Conservation (phyloP, 2,797 vertebrate genomes). For the Ataeniobius toweri region DNA sequence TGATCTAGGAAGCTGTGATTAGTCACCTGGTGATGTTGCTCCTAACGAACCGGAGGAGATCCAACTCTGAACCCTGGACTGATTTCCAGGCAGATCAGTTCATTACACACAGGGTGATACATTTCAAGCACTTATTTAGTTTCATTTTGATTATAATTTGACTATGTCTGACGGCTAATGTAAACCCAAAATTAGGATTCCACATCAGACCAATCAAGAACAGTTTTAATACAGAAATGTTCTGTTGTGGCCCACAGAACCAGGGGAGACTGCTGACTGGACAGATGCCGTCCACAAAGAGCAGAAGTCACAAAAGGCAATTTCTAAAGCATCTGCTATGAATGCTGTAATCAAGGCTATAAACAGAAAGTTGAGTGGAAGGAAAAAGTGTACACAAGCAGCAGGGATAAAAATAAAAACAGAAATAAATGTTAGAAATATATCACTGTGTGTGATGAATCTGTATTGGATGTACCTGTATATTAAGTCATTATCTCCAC, state of each 20-base stretch:
- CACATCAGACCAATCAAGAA: background rate
- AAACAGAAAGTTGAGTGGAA: conserved; percentile 3
- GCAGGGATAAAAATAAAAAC: background rate
- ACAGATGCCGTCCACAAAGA: background rate
- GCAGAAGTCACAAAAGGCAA: background rate
- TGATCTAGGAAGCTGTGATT: no score
- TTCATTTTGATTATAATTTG: background rate
- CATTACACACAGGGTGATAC: background rate
- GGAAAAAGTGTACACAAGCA: background rate
- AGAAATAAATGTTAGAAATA: background rate
- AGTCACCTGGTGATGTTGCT: no score
- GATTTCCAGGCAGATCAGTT: no score
- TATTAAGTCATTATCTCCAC: background rate
- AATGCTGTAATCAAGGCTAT: background rate
- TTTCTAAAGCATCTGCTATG: no score
- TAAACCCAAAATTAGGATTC: background rate
- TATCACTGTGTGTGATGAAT: background rate
- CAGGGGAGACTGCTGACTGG: no score
- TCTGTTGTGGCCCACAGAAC: background rate
- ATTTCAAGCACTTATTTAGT: background rate
- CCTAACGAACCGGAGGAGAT: no score
- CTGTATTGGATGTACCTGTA: background rate
- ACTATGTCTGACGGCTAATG: background rate
- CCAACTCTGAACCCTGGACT: no score
- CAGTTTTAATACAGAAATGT: background rate